A percentile compares a stretch with the other conserved stretches of the same genome.
Evolutionary conservation across 2,113 vertebrate species (phyloP).

Genomic region (Forbesichthys agassizii): DNA sequence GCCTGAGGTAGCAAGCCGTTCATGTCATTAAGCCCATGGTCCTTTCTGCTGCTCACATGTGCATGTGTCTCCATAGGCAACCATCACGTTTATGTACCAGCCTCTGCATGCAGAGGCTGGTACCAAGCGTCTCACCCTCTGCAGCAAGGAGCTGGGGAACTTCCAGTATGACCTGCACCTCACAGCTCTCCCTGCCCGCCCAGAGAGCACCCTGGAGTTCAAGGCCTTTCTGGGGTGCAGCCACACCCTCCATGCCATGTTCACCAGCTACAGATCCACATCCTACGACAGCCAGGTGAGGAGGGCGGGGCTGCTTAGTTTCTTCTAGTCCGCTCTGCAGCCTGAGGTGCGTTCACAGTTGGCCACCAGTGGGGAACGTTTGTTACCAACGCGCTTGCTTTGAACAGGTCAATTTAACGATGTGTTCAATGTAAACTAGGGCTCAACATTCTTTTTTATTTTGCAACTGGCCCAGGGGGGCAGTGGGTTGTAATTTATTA

Average conservation of each 20-base stretch:
- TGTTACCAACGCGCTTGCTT: no score
- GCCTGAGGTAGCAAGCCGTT: no score
- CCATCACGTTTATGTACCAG: constrained; percentile 82
- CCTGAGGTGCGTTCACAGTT: no score
- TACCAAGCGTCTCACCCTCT: constrained; percentile 70
- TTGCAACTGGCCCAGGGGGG: no score
- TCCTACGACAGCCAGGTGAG: constrained; percentile 78
- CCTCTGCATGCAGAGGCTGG: constrained; percentile 78
- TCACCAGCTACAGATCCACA: constrained; percentile 78
- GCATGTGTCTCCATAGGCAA: constrained; percentile 59
- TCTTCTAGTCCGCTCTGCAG: no score
- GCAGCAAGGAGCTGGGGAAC: constrained; percentile 76
- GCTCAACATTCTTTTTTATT: no score
- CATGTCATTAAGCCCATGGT: neutral
- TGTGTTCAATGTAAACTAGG: no score
- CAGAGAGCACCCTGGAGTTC: constrained; percentile 81
- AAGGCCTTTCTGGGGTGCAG: constrained; percentile 76
- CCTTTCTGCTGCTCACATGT: neutral
- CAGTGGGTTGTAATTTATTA: no score
- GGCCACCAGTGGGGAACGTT: no score
- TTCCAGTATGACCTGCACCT: constrained; percentile 82
- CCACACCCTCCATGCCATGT: constrained; percentile 74
- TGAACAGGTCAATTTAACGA: no score
- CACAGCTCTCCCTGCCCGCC: constrained; percentile 69
- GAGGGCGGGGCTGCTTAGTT: neutral